These are phyloP conservation scores for Ypsolopha scabrella DNA, from an alignment of 2,888 invertebrate species.

Conservation along the genomic window DNA sequence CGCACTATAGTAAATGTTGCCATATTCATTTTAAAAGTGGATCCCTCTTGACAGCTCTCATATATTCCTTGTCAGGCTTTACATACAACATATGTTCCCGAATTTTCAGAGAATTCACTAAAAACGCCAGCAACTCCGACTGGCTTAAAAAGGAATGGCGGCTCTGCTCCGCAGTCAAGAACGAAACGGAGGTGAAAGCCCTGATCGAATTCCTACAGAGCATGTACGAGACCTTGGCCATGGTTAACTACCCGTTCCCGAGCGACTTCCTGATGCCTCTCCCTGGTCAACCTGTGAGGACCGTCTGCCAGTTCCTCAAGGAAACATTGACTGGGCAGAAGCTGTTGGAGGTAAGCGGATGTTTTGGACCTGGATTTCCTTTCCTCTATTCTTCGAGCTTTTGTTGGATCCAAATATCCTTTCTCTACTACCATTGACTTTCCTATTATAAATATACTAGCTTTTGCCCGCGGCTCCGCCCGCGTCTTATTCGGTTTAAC, in stretches of 20 bases:
- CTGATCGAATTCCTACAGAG: slow-evolving; percentile 79
- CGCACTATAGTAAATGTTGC: too few species aligned
- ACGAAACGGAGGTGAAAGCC: slow-evolving; percentile 31
- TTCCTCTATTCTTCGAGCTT: background rate
- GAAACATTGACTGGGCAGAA: slow-evolving; percentile 52
- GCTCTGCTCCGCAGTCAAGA: slow-evolving; percentile 79
- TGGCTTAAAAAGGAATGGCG: slow-evolving; percentile 80
- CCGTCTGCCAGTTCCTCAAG: slow-evolving; percentile 69
- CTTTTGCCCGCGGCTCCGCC: too few species aligned
- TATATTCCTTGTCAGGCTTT: background rate
- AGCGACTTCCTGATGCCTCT: slow-evolving; percentile 84
- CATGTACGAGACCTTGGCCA: slow-evolving; percentile 85
- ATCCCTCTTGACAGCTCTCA: too few species aligned
- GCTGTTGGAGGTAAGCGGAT: slow-evolving; percentile 53
- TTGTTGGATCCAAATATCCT: background rate
- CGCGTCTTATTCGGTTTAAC: too few species aligned
- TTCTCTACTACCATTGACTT: too few species aligned
- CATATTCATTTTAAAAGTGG: too few species aligned
- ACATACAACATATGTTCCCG: background rate
- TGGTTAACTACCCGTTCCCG: slow-evolving; percentile 96
- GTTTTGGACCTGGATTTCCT: too few species aligned
- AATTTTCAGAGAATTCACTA: slow-evolving; percentile 52
- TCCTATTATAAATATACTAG: too few species aligned
- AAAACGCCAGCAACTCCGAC: slow-evolving; percentile 74
- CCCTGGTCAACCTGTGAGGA: slow-evolving; percentile 86